Percentiles rank a stretch among this genome's conserved stretches.
These are phyloP conservation scores for Hydrozoanthus tunicans DNA, from an alignment of 64 coral and sea anemone species.

Conservation along the genomic window DNA sequence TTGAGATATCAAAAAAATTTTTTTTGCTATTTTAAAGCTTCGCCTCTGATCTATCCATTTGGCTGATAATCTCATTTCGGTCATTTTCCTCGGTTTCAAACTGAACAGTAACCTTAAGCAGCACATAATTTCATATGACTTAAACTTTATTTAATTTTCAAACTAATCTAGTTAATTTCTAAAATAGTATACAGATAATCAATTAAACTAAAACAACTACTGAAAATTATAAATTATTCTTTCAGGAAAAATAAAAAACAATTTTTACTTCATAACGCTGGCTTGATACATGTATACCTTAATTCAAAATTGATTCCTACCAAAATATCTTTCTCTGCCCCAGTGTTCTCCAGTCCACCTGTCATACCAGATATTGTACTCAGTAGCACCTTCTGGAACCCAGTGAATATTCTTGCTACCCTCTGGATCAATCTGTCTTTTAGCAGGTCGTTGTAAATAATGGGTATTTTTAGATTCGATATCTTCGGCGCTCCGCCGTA, in stretches of 20 bases:
- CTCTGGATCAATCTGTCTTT: conserved; percentile 80
- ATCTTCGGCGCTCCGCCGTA: neutral
- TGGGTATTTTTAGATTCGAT: neutral
- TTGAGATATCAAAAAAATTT: too few species aligned
- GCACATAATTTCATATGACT: neutral
- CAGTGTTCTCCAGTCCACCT: conserved; percentile 97
- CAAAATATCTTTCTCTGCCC: conserved; percentile 67
- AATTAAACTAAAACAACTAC: too few species aligned
- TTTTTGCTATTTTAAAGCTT: too few species aligned
- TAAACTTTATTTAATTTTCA: neutral
- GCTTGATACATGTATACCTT: neutral
- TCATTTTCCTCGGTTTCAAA: too few species aligned
- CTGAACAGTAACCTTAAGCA: too few species aligned
- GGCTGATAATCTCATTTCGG: too few species aligned
- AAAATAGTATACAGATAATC: neutral
- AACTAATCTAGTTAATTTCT: neutral
- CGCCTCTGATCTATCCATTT: too few species aligned
- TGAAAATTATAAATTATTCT: neutral
- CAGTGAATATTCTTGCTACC: conserved; percentile 88
- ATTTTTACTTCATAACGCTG: too few species aligned
- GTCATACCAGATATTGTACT: conserved; percentile 99
- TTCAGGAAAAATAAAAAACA: neutral
- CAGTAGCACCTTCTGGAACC: conserved; percentile 92
- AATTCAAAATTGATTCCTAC: conserved; percentile 39
- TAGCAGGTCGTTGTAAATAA: conserved; percentile 46